Percentiles rank a stretch among this genome's conserved stretches.
Conservation (phyloP, 2,113 vertebrate genomes). For the Leptosomus discolor region DNA sequence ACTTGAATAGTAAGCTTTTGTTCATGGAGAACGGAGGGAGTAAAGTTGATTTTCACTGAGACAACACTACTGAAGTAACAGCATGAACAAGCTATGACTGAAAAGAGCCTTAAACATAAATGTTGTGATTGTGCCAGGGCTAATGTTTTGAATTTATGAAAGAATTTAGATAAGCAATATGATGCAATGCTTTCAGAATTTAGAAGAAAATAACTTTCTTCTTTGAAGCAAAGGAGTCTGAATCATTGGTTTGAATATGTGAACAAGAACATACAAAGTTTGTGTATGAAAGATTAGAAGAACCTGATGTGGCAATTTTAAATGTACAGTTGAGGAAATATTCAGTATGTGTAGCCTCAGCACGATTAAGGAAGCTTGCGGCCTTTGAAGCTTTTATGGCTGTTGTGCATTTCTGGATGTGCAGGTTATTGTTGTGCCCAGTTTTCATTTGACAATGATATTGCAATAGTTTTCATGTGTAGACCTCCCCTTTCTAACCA, state of each 20-base stretch:
- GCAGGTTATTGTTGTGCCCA: background rate
- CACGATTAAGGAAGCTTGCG: background rate
- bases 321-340: background rate
- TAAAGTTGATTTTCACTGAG: slow-evolving; percentile 27
- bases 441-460: background rate
- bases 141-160: slow-evolving; percentile 35
- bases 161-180: slow-evolving; percentile 56
- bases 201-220: slow-evolving; percentile 15
- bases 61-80: slow-evolving; percentile 33
- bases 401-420: background rate
- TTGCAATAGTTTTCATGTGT: background rate
- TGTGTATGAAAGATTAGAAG: background rate
- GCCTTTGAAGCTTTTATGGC: background rate
- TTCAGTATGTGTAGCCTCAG: background rate
- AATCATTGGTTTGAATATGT: background rate
- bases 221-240: background rate
- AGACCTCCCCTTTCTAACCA: background rate
- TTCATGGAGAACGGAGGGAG: background rate
- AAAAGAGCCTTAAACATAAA: slow-evolving; percentile 34
- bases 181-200: slow-evolving; percentile 47
- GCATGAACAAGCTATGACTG: slow-evolving; percentile 4
- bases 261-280: background rate
- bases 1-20: slow-evolving; percentile 9
- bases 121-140: slow-evolving; percentile 1
- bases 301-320: background rate